A percentile compares a stretch with the other conserved stretches of the same genome.
phyloP scores from a whole-genome alignment of 2,888 invertebrate species.

The Lordiphosa andalusiaca region DNA sequence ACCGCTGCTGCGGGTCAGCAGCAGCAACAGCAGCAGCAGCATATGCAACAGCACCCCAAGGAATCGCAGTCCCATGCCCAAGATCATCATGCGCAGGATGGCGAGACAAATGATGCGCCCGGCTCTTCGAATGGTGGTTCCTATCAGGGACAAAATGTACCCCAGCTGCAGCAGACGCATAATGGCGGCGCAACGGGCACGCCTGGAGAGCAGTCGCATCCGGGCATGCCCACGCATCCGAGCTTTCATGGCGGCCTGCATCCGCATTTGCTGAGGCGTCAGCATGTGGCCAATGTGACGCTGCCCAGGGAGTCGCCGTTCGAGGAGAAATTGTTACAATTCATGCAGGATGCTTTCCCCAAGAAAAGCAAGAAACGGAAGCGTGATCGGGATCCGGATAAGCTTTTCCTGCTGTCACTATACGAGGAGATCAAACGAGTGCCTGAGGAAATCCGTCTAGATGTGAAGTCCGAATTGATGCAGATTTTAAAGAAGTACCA shows the following conservation, averaged over 20 bases:
- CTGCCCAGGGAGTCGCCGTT: constrained; percentile 76
- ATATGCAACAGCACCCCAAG: constrained; percentile 62
- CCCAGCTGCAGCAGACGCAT: constrained; percentile 69
- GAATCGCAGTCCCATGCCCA: constrained; percentile 68
- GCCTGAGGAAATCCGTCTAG: constrained; percentile 77
- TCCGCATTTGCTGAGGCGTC: constrained; percentile 75
- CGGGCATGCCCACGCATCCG: constrained; percentile 74
- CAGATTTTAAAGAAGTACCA: constrained; percentile 79
- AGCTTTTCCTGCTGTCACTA: constrained; percentile 75
- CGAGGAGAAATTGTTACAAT: constrained; percentile 77
- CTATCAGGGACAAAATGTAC: constrained; percentile 68
- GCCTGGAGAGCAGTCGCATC: constrained; percentile 63
- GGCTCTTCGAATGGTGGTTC: constrained; percentile 76
- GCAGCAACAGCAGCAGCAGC: constrained; percentile 75
- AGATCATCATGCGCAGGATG: constrained; percentile 77
- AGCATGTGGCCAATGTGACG: constrained; percentile 63
- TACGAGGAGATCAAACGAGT: constrained; percentile 79
- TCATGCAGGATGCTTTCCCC: constrained; percentile 79
- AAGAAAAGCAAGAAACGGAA: constrained; percentile 78
- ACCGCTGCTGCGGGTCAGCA: constrained; percentile 79
- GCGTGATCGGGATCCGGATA: constrained; percentile 77
- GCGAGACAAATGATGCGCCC: constrained; percentile 76
- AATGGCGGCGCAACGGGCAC: constrained; percentile 60
- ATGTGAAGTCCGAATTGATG: constrained; percentile 78
- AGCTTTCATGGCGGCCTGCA: constrained; percentile 75